A percentile compares a stretch with the other conserved stretches of the same genome.
Conservation (phyloP, 35 echinoderm and acorn worm genomes). For the Ophioderma brevispina region DNA sequence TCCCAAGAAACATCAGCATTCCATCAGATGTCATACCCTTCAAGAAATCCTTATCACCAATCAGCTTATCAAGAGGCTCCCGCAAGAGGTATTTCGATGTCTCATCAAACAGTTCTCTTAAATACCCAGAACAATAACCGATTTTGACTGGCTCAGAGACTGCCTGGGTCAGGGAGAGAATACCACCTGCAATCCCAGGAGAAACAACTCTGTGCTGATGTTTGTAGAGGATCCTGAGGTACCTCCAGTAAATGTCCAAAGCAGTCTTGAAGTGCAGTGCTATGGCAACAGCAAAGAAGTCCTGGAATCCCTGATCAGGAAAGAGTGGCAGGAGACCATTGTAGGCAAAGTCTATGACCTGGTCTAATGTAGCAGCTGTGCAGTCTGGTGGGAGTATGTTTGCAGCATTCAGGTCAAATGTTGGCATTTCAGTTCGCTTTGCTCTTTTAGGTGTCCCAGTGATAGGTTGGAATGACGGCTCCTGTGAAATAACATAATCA, state of each 20-base stretch:
- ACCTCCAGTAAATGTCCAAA: background rate
- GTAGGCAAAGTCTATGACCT: background rate
- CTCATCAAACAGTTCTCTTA: too few relatives aligned
- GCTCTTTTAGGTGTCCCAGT: too few relatives aligned
- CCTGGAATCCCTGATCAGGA: background rate
- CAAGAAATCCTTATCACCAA: too few relatives aligned
- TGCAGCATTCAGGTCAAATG: too few relatives aligned
- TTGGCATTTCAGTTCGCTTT: too few relatives aligned
- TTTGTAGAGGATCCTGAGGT: background rate
- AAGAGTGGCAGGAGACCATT: background rate
- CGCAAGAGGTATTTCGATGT: too few relatives aligned
- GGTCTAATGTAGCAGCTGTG: background rate
- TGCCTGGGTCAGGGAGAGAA: background rate
- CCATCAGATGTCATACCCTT: too few relatives aligned
- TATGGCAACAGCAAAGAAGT: background rate
- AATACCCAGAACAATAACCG: too few relatives aligned
- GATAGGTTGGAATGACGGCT: too few relatives aligned
- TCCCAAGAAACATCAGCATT: too few relatives aligned
- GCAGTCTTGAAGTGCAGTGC: background rate
- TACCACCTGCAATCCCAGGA: background rate
- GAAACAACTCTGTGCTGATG: background rate
- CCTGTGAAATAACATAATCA: too few relatives aligned
- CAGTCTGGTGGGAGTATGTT: background rate
- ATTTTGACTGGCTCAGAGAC: background rate
- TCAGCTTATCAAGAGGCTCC: too few relatives aligned